Evolutionary conservation across 2,797 vertebrate genomes (phyloP).

Genomic region (Urosaurus nigricauda): DNA sequence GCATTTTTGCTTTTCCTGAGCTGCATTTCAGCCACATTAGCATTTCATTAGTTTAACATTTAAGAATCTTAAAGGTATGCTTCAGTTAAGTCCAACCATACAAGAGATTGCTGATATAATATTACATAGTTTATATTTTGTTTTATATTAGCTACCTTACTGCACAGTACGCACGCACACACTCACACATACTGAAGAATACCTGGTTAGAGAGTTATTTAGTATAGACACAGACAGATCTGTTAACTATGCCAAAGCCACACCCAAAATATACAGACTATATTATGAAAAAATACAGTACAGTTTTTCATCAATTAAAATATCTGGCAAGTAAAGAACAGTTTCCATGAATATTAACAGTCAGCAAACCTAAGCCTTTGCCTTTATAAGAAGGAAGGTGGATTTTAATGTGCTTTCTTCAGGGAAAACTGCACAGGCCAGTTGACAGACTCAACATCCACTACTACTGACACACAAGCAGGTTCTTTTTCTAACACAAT

Average conservation of each 20-base stretch:
- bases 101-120: neutral
- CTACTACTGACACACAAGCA: constrained; percentile 63
- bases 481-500: constrained; percentile 63
- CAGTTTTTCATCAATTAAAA: neutral
- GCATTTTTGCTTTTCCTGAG: neutral
- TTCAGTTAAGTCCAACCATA: neutral
- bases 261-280: neutral
- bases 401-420: constrained; percentile 48
- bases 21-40: neutral
- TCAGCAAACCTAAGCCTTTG: neutral
- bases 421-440: constrained; percentile 46
- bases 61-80: neutral
- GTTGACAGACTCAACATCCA: constrained; percentile 56
- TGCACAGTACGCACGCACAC: neutral
- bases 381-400: neutral
- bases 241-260: neutral
- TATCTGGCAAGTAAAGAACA: neutral
- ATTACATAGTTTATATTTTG: neutral
- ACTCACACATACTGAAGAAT: too few relatives aligned
- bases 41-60: neutral
- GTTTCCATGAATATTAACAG: neutral
- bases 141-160: neutral
- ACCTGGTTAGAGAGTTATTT: neutral
- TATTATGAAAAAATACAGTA: neutral
- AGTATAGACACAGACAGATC: neutral